phyloP scores from a whole-genome alignment of 2,888 invertebrate genomes.

The Elaeidobius kamerunicus region DNA sequence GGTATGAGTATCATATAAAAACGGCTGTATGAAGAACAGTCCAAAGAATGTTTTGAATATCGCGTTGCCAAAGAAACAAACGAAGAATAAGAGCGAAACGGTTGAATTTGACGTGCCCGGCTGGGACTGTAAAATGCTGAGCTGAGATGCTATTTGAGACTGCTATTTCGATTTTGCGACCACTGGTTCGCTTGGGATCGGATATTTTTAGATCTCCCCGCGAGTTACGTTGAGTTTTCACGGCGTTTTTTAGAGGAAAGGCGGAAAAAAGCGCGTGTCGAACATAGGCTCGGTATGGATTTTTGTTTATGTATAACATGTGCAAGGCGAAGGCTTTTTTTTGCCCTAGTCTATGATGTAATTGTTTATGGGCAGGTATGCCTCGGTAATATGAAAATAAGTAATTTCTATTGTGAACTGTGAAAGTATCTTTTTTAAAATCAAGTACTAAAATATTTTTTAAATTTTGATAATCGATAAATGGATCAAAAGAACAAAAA shows the following conservation, averaged over 20 bases:
- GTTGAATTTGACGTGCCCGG: conserved; percentile 10
- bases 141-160: conserved; percentile 21
- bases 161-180: conserved; percentile 24
- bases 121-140: conserved; percentile 17
- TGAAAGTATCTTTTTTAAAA: too few species aligned
- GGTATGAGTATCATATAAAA: background rate
- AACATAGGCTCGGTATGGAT: conserved; percentile 3
- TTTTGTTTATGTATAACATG: conserved; percentile 18
- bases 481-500: too few species aligned
- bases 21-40: conserved; percentile 8
- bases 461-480: too few species aligned
- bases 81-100: conserved; percentile 16
- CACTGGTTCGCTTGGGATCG: conserved; percentile 21
- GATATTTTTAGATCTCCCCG: conserved; percentile 25
- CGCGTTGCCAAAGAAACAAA: conserved; percentile 21
- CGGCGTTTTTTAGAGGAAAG: conserved; percentile 20
- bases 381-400: background rate
- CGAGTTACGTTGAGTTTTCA: conserved; percentile 18
- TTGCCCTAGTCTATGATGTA: background rate
- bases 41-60: conserved; percentile 14
- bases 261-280: conserved; percentile 21
- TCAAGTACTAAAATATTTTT: too few species aligned
- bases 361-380: background rate
- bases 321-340: conserved; percentile 4
- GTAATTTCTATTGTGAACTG: too few species aligned